Base-by-base conservation (phyloP, 2,888 invertebrate genomes). In the Acronicta alni region DNA sequence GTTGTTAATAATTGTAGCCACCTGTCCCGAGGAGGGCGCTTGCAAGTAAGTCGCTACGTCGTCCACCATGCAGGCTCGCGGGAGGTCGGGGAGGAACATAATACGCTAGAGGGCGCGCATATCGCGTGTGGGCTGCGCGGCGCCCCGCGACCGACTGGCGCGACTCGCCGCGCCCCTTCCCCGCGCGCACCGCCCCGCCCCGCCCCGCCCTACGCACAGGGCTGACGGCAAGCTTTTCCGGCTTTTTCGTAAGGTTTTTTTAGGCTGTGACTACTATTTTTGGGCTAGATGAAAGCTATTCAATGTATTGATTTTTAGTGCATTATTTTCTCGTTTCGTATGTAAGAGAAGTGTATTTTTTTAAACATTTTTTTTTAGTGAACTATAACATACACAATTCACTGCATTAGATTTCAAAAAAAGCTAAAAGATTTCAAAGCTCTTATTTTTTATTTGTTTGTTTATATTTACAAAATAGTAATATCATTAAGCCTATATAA, bases 31-130 rank as follows among this genome's bases (percentile, higher is more conserved):
- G 95, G 98, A 97, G 95, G 98, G 97, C 95, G 98, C 97, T 96
- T 98, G 98, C 90, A 98, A 97, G 96, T 98, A 98, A 93, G 97
- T 97, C 94, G 98, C 97, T 95, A 98, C 98, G 97, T 98, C 98
- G 96, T 98, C 98, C 96, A 98, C 97, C 98, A 98, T 98, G 96
- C 97, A 98, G 97, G 97, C 97, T 96, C 97, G 97, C 95, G 97
- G 96, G 91, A 97, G 97, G 95, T 98, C 98, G 95, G 98, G 98
- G 96, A 98, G 97, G 96, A 98, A 98, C 98, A 98, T 98, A 92
- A 91, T 91, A 91, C 91, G 91, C 89, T 90, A 92, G 80, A 89
- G 87, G 83, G 87, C 89, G 91, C 92, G 89, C 93, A 93, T 91
- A 58, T 87, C 87, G 91, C 92, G 93, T 89, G 91, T 86, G 92